Conservation (phyloP, 2,797 vertebrate species). For the Pteropus rufus region DNA sequence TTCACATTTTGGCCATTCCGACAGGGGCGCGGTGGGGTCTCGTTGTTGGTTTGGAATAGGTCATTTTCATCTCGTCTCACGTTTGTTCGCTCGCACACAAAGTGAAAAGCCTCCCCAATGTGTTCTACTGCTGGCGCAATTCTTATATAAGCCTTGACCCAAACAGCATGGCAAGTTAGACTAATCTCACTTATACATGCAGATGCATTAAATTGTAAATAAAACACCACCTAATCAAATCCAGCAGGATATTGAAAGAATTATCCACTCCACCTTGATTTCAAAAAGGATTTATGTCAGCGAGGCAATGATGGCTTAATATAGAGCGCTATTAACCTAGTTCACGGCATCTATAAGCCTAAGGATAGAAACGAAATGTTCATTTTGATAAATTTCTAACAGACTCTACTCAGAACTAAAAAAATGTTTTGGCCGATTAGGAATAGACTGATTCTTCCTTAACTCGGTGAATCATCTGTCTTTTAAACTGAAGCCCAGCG, state of each 20-base stretch:
- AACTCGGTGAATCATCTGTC: not conserved
- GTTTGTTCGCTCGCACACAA: not conserved
- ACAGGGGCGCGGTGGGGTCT: not conserved
- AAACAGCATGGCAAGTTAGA: not conserved
- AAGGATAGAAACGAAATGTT: not conserved
- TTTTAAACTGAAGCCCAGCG: constrained; percentile 6
- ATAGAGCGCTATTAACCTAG: not conserved
- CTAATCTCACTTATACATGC: not conserved
- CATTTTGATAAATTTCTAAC: not conserved
- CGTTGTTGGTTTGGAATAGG: not conserved
- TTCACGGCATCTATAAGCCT: not conserved
- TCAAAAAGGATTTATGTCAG: not conserved
- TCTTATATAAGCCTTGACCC: not conserved
- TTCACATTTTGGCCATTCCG: not conserved
- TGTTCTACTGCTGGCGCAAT: not conserved
- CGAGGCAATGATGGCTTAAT: not conserved
- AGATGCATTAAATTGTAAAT: not conserved
- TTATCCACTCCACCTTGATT: not conserved
- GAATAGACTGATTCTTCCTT: not conserved
- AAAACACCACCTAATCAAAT: not conserved
- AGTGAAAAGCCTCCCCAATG: not conserved
- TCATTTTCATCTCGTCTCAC: not conserved
- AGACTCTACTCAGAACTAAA: not conserved
- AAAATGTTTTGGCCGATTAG: not conserved
- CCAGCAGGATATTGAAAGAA: not conserved